These are phyloP conservation scores for Artibeus jamaicensis DNA, from an alignment of 2,797 vertebrate species.

Conservation along the genomic window DNA sequence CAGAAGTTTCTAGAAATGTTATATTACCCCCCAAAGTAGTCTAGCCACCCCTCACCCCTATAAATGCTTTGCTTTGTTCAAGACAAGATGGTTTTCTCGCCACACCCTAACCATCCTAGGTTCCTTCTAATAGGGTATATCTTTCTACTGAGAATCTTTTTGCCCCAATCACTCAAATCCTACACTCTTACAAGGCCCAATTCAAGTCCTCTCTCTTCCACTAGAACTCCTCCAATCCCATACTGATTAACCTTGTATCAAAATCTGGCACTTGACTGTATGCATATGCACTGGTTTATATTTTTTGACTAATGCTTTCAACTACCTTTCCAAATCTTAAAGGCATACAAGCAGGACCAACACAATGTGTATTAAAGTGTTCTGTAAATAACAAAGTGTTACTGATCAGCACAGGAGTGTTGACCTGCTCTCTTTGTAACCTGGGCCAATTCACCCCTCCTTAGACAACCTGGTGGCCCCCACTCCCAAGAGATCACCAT, in stretches of 20 bases:
- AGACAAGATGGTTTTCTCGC: background rate
- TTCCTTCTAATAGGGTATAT: background rate
- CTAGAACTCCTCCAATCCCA: background rate
- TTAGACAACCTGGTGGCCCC: too few species aligned
- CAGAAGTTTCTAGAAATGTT: background rate
- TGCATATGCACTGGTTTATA: background rate
- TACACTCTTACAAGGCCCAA: background rate
- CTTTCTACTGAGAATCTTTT: background rate
- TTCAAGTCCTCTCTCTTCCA: background rate
- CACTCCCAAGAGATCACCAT: too few species aligned
- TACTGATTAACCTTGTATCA: background rate
- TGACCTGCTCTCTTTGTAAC: too few species aligned
- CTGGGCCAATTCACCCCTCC: too few species aligned
- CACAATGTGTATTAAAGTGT: background rate
- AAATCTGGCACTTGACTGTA: background rate
- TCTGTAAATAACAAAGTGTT: background rate
- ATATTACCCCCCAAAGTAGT: background rate
- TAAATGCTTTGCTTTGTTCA: background rate
- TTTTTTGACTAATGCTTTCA: background rate
- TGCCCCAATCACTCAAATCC: background rate
- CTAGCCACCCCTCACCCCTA: background rate
- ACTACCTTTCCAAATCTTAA: conserved; percentile 15
- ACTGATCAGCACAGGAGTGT: too few species aligned
- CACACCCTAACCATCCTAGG: background rate
- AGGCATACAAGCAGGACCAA: background rate